Evolutionary conservation across 2,888 invertebrate genomes (phyloP).

Genomic region (Amblyjoppa proteus): DNA sequence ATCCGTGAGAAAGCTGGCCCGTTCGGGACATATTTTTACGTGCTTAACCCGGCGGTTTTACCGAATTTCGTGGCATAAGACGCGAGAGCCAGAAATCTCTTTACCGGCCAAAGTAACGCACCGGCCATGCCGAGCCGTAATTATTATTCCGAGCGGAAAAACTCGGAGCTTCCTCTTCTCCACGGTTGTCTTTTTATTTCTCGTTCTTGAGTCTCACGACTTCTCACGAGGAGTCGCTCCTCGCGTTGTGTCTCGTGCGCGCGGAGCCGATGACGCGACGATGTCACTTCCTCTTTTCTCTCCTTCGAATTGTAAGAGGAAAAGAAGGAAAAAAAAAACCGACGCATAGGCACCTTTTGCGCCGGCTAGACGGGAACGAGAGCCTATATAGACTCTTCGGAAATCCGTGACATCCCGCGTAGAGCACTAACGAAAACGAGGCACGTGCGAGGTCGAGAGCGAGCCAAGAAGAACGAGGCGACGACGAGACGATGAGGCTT

Average conservation of each 20-base stretch:
- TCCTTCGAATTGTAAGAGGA: constrained; percentile 30
- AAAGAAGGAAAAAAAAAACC: neutral
- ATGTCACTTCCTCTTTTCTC: constrained; percentile 50
- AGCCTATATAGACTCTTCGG: constrained; percentile 58
- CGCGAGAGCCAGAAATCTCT: constrained; percentile 37
- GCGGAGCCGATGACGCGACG: constrained; percentile 19
- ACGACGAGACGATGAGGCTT: constrained; percentile 67
- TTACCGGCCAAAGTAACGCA: constrained; percentile 28
- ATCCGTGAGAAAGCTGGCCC: constrained; percentile 7
- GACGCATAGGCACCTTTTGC: constrained; percentile 27
- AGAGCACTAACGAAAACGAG: constrained; percentile 69
- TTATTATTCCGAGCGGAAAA: constrained; percentile 63
- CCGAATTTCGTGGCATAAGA: constrained; percentile 37
- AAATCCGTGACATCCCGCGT: constrained; percentile 62
- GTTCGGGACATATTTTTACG: neutral
- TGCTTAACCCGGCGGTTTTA: neutral
- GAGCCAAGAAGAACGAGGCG: neutral
- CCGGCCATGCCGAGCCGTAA: constrained; percentile 17
- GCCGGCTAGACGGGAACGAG: constrained; percentile 36
- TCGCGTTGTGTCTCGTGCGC: constrained; percentile 34
- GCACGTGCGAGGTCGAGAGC: constrained; percentile 68
- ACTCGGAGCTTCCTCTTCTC: constrained; percentile 47
- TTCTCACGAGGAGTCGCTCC: constrained; percentile 44
- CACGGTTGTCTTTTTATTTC: neutral
- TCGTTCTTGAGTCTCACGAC: constrained; percentile 30